These are phyloP conservation scores for Pterophyllum scalare DNA, from an alignment of 2,113 vertebrate genomes.

Conservation along the genomic window DNA sequence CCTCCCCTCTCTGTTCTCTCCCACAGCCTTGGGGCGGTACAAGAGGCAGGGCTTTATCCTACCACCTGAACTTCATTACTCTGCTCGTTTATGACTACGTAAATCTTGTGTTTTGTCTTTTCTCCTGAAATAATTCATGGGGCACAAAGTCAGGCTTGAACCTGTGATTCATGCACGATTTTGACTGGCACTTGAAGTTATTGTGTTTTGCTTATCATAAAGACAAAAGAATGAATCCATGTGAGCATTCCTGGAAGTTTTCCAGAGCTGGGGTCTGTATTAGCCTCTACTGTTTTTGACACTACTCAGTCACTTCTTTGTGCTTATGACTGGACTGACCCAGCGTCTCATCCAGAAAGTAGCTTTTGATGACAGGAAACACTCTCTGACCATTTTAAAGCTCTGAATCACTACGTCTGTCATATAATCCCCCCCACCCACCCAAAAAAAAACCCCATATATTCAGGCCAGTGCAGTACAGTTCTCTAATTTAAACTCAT, in stretches of 20 bases:
- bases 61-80: constrained; percentile 69
- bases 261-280: neutral
- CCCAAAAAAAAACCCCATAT: neutral
- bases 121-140: constrained; percentile 24
- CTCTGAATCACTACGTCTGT: neutral
- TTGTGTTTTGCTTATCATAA: neutral
- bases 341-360: neutral
- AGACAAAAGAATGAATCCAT: neutral
- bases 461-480: neutral
- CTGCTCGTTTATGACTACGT: constrained; percentile 38
- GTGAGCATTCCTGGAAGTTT: neutral
- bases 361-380: neutral
- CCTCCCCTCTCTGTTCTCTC: constrained; percentile 48
- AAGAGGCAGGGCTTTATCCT: constrained; percentile 16
- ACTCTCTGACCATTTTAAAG: neutral
- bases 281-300: neutral
- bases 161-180: neutral
- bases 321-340: neutral
- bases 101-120: constrained; percentile 48
- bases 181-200: neutral
- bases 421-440: neutral
- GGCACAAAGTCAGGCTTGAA: constrained; percentile 33
- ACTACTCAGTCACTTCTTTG: neutral
- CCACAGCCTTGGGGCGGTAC: constrained; percentile 23
- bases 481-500: neutral